These are phyloP conservation scores for Centropristis striata DNA, from an alignment of 2,113 vertebrate genomes.

Conservation along the genomic window DNA sequence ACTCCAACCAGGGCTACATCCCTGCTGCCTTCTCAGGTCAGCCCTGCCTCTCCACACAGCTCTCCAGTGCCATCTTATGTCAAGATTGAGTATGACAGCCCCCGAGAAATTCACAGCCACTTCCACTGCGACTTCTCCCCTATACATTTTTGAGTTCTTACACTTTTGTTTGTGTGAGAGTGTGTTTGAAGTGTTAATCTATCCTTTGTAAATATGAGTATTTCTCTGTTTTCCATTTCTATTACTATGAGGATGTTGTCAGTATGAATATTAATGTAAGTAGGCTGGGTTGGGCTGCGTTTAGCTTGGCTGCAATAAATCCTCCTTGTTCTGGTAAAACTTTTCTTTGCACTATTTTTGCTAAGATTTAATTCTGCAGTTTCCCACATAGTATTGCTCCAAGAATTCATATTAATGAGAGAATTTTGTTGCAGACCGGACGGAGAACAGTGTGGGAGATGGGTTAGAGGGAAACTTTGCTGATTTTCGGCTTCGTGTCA, in stretches of 20 bases:
- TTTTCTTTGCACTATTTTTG: conserved; percentile 30
- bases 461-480: not conserved
- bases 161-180: conserved; percentile 13
- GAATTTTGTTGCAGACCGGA: not conserved
- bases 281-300: conserved; percentile 5
- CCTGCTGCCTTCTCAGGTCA: conserved; percentile 62
- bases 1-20: conserved; percentile 45
- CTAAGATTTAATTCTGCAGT: not conserved
- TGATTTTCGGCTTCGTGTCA: too few relatives aligned
- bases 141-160: conserved; percentile 83
- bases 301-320: conserved; percentile 66
- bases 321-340: conserved; percentile 12
- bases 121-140: conserved; percentile 87
- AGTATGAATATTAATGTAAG: conserved; percentile 12
- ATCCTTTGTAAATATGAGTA: conserved; percentile 34
- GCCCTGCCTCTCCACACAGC: conserved; percentile 61
- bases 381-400: not conserved
- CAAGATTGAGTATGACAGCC: conserved; percentile 81
- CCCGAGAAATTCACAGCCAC: conserved; percentile 74
- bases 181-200: conserved; percentile 32
- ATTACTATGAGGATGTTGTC: conserved; percentile 18
- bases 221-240: conserved; percentile 38
- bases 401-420: not conserved
- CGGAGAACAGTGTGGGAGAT: not conserved
- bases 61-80: conserved; percentile 67